Evolutionary conservation across 1,140 invertebrate genomes (phyloP).

Genomic region (Colletes latitarsis): DNA sequence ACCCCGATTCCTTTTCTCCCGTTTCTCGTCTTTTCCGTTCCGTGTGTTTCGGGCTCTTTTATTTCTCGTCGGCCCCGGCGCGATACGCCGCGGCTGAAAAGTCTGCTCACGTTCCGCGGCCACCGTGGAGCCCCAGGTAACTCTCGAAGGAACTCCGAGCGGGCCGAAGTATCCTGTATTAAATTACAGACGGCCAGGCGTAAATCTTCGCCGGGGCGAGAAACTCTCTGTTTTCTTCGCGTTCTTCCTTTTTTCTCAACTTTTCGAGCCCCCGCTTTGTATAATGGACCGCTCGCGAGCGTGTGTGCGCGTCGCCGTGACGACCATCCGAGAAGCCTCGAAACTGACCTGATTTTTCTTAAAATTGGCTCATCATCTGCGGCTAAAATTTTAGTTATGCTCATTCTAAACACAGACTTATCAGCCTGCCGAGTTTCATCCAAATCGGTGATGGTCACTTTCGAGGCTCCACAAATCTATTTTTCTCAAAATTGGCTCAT

Average conservation of each 20-base stretch:
- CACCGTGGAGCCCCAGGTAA: constrained; percentile 47
- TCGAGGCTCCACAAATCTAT: no score
- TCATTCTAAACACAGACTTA: no score
- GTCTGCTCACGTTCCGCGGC: constrained; percentile 63
- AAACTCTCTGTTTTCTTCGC: constrained; percentile 34
- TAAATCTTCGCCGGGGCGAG: constrained; percentile 61
- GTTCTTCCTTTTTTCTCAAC: constrained; percentile 2
- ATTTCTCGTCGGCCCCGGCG: constrained; percentile 2
- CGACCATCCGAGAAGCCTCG: no score
- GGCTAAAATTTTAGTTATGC: no score
- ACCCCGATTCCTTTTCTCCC: constrained; percentile 7
- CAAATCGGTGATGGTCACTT: no score
- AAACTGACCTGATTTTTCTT: no score
- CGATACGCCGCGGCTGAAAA: constrained; percentile 62
- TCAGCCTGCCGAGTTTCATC: no score
- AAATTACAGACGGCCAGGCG: constrained; percentile 66
- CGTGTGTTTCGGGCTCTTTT: neutral
- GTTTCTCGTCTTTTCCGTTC: no score
- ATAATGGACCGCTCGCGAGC: constrained; percentile 50
- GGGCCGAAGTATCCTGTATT: constrained; percentile 63
- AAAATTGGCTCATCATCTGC: no score
- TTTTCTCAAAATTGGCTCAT: no score
- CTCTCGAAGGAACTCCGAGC: constrained; percentile 61
- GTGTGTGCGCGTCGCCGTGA: constrained; percentile 26
- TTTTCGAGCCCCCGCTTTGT: constrained; percentile 55